Conservation (phyloP, 2,797 vertebrate species). For the Hippoglossus hippoglossus region DNA sequence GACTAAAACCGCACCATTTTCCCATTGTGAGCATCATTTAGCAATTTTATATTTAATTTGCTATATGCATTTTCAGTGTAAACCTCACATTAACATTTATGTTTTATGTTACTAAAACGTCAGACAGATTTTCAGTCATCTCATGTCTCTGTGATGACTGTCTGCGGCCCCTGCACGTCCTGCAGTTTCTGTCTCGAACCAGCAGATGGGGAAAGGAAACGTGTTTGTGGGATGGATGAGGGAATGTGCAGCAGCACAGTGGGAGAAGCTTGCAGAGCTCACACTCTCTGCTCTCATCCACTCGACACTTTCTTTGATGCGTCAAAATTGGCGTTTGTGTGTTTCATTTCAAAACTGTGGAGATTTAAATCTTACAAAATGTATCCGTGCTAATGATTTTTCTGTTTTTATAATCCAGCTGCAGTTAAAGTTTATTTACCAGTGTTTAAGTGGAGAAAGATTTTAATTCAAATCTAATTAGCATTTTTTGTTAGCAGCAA, state of each 20-base stretch:
- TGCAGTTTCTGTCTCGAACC: constrained; percentile 57
- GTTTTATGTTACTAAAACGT: no score
- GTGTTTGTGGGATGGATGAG: constrained; percentile 51
- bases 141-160: neutral
- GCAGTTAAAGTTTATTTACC: neutral
- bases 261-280: constrained; percentile 20
- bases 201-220: constrained; percentile 82
- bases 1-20: neutral
- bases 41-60: no score
- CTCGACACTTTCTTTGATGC: neutral
- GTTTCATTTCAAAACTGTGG: neutral
- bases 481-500: no score
- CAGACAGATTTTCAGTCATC: no score
- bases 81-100: no score
- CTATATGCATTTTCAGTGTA: no score
- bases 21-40: no score
- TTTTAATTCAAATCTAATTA: no score
- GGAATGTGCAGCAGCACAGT: constrained; percentile 3
- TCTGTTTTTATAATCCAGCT: neutral
- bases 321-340: neutral
- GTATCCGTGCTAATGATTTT: no score
- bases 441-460: neutral
- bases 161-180: neutral
- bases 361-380: no score
- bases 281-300: neutral